Conservation (phyloP, 2,797 vertebrate genomes). For the Gadopsis marmoratus region DNA sequence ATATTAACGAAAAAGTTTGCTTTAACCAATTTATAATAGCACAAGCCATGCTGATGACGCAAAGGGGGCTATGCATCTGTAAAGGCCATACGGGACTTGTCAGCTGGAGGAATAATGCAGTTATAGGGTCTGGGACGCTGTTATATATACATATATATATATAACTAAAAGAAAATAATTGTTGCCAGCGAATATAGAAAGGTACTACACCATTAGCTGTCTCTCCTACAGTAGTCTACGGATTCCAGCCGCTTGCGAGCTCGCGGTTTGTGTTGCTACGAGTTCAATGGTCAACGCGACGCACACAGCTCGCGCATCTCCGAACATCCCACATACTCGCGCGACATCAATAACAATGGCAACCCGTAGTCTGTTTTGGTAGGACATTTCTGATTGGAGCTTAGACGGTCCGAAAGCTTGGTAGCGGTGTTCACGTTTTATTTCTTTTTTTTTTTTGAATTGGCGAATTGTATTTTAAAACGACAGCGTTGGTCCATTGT, state of each 20-base stretch:
- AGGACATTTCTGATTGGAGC: slow-evolving; percentile 72
- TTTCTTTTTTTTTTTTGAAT: slow-evolving; percentile 32
- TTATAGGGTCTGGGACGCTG: neutral
- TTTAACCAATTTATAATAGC: slow-evolving; percentile 39
- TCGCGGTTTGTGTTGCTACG: slow-evolving; percentile 49
- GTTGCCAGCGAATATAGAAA: neutral
- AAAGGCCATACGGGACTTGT: slow-evolving; percentile 28
- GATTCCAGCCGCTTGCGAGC: slow-evolving; percentile 54
- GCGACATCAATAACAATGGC: slow-evolving; percentile 84
- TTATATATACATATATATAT: neutral
- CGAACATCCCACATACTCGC: slow-evolving; percentile 74
- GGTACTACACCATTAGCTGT: neutral
- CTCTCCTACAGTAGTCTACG: slow-evolving; percentile 6
- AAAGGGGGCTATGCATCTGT: slow-evolving; percentile 46
- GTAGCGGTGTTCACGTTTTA: slow-evolving; percentile 23
- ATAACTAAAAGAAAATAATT: too few relatives aligned
- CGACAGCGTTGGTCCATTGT: slow-evolving; percentile 11
- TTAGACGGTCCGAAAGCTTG: slow-evolving; percentile 52
- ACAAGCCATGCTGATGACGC: slow-evolving; percentile 58
- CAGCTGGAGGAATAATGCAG: slow-evolving; percentile 36
- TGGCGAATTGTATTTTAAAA: slow-evolving; percentile 18
- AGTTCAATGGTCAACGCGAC: slow-evolving; percentile 77
- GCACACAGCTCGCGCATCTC: slow-evolving; percentile 67
- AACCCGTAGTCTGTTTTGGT: slow-evolving; percentile 78
- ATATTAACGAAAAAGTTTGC: neutral